Percentiles rank a stretch among this genome's conserved stretches.
phyloP scores from a whole-genome alignment of 2,888 invertebrate species.

The Meteorus cinctellus region DNA sequence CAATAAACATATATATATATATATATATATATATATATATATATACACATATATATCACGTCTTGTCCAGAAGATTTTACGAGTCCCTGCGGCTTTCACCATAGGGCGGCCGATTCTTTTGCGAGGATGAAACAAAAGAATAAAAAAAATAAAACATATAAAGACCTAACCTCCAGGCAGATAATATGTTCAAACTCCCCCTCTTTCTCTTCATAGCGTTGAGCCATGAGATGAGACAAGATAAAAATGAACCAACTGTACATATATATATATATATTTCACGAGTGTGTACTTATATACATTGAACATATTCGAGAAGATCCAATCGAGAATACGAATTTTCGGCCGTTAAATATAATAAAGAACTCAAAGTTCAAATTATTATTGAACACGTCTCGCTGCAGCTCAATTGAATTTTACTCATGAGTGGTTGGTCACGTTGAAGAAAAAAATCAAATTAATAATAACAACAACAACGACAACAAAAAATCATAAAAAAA shows the following conservation, averaged over 20 bases:
- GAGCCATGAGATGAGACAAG: constrained; percentile 19
- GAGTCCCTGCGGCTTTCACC: constrained; percentile 34
- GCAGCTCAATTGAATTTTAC: constrained; percentile 26
- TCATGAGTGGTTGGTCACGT: neutral
- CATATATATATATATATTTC: neutral
- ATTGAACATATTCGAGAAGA: constrained; percentile 14
- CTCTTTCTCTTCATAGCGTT: neutral
- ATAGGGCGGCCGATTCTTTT: constrained; percentile 20
- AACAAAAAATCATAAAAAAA: neutral
- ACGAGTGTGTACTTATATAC: neutral
- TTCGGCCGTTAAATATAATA: constrained; percentile 32
- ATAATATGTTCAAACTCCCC: constrained; percentile 5
- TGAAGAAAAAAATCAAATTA: neutral
- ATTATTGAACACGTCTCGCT: constrained; percentile 27
- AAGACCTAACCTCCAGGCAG: constrained; percentile 4
- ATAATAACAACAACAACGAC: neutral
- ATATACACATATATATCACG: neutral
- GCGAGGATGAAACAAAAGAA: neutral
- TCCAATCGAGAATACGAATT: constrained; percentile 24
- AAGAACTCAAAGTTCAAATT: constrained; percentile 33
- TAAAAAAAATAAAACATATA: constrained; percentile 24
- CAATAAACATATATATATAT: neutral
- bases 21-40: neutral
- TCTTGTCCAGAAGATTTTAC: constrained; percentile 21
- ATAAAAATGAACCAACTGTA: constrained; percentile 17